Base-by-base conservation (phyloP, 2,113 vertebrate species). In the Engraulis encrasicolus region DNA sequence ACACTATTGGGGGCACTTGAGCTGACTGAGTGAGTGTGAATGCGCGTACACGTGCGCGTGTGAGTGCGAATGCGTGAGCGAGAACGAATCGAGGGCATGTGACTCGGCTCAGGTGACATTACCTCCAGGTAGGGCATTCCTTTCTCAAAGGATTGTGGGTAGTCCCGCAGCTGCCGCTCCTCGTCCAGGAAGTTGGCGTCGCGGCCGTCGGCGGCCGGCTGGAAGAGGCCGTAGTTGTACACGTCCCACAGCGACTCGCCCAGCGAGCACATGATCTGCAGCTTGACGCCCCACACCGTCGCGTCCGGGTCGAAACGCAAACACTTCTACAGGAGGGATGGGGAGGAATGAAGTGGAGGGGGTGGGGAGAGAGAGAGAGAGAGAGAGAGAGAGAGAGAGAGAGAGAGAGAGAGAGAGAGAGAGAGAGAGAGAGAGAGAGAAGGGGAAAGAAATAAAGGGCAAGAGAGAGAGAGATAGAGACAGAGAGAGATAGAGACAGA, bases 51-150 rank as follows among this genome's bases (percentile, higher is more conserved):
- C n/a, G n/a, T n/a, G n/a, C n/a, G n/a, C n/a, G n/a, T n/a, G n/a
- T n/a, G n/a, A n/a, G n/a, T n/a, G n/a, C n/a, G n/a, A n/a, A n/a
- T n/a, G n/a, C n/a, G n/a, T n/a, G n/a, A n/a, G n/a, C n/a, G n/a
- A n/a, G n/a, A n/a, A 74, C 18, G 31, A 74, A 74, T 74, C 34
- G 66, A 27, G 49, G 38, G 27, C 66, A 54, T 34, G n/a, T n/a
- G n/a, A n/a, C n/a, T n/a, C n/a, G n/a, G n/a, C 9, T 77, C 18
- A 23, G 19, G 37, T 38, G n/a, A 37, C 78, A 88, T 6, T 92
- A 97, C 97, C 96, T 98, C 97, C 88, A 98, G 93, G 91, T 98
- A 98, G 74, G 97, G 97, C 71, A 98, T 95, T 66, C 97, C 97
- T 90, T 97, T 97, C 94, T 97, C 97, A 15, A 97, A 97, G 86